Evolutionary conservation across 1,140 invertebrate genomes (phyloP).

Genomic region (Meloidogyne chitwoodi): DNA sequence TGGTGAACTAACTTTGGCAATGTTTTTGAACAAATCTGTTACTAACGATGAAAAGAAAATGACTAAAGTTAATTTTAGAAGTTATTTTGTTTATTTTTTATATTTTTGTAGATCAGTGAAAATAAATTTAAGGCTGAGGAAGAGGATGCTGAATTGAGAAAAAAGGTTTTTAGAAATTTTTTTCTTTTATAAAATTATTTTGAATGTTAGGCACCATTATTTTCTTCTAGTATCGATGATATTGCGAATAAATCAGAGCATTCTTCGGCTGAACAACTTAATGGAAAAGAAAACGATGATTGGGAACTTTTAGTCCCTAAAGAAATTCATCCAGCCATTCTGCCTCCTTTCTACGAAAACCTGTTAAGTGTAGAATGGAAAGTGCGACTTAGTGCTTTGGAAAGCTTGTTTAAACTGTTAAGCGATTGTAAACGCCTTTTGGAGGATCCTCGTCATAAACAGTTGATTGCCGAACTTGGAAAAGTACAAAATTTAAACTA

Average conservation of each 20-base stretch:
- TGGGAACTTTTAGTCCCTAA: slow-evolving; percentile 84
- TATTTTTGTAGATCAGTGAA: slow-evolving; percentile 9
- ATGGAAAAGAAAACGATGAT: slow-evolving; percentile 69
- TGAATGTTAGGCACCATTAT: background rate
- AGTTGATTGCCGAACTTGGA: slow-evolving; percentile 75
- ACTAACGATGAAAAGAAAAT: slow-evolving; percentile 77
- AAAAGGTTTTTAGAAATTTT: background rate
- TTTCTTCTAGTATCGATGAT: background rate
- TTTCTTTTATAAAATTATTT: background rate
- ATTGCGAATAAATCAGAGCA: background rate
- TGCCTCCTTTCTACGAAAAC: slow-evolving; percentile 91
- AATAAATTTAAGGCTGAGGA: slow-evolving; percentile 29
- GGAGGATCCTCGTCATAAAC: slow-evolving; percentile 68
- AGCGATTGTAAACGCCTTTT: slow-evolving; percentile 68
- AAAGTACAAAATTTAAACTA: slow-evolving; percentile 67
- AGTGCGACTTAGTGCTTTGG: slow-evolving; percentile 84
- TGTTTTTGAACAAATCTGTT: slow-evolving; percentile 76
- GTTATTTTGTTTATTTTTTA: background rate
- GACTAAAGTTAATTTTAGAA: slow-evolving; percentile 69
- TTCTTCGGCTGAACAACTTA: background rate
- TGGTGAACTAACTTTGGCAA: slow-evolving; percentile 81
- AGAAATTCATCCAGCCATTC: slow-evolving; percentile 83
- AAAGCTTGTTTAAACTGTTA: slow-evolving; percentile 71
- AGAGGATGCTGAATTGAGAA: slow-evolving; percentile 33
- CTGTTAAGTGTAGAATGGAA: slow-evolving; percentile 92